Conservation (phyloP, 2,797 vertebrate species). For the Euthynnus affinis region DNA sequence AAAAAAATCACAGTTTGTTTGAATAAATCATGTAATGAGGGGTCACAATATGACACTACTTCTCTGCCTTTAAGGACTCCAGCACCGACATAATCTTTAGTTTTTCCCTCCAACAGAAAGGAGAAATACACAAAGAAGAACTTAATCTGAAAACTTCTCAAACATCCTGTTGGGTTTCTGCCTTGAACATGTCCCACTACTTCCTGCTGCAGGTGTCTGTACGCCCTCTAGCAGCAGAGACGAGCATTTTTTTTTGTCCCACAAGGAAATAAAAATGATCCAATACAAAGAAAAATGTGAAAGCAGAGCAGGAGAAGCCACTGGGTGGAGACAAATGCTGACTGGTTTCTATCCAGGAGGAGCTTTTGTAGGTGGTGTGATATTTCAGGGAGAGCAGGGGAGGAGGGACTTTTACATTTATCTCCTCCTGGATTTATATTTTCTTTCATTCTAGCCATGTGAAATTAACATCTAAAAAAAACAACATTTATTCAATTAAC, state of each 20-base stretch:
- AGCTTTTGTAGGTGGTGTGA: background rate
- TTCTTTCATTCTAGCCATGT: too few species aligned
- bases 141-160: background rate
- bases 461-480: too few species aligned
- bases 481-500: too few species aligned
- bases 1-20: too few species aligned
- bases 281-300: background rate
- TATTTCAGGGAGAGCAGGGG: too few species aligned
- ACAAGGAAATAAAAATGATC: constrained; percentile 24
- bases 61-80: too few species aligned
- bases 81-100: too few species aligned
- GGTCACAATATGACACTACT: too few species aligned
- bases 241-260: background rate
- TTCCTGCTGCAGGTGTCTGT: background rate
- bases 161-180: background rate
- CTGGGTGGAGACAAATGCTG: constrained; percentile 61
- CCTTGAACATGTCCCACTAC: background rate
- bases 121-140: background rate
- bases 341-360: background rate
- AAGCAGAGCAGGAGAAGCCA: background rate
- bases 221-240: constrained; percentile 34
- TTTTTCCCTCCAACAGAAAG: background rate
- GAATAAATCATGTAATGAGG: too few species aligned
- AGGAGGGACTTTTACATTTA: too few species aligned
- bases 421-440: too few species aligned